These are phyloP conservation scores for Aspidoscelis tigris DNA, from an alignment of 2,113 vertebrate species.

Conservation along the genomic window DNA sequence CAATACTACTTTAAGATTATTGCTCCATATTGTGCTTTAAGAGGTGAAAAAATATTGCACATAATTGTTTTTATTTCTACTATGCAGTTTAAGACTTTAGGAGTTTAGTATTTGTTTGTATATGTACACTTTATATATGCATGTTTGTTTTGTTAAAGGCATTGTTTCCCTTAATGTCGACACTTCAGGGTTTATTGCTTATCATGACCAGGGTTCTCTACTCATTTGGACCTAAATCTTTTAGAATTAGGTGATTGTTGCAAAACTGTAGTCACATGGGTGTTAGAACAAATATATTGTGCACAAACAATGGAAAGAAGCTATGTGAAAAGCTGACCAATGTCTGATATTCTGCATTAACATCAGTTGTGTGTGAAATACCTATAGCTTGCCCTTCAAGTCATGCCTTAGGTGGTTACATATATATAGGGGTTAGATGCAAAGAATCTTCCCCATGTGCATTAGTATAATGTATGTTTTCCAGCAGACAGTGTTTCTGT, in stretches of 20 bases:
- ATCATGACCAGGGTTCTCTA: slow-evolving; percentile 55
- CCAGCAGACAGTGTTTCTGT: not conserved
- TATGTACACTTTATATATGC: slow-evolving; percentile 77
- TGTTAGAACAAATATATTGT: slow-evolving; percentile 4
- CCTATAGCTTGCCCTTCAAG: not conserved
- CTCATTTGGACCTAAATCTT: slow-evolving; percentile 56
- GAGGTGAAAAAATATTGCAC: slow-evolving; percentile 82
- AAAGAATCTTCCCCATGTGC: not conserved
- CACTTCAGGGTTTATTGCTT: slow-evolving; percentile 70
- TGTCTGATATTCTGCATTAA: not conserved
- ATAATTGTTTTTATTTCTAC: slow-evolving; percentile 78
- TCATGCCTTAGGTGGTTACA: not conserved
- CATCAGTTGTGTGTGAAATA: not conserved
- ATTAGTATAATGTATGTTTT: not conserved
- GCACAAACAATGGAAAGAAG: not conserved
- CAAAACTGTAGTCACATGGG: not conserved
- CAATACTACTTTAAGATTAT: slow-evolving; percentile 64
- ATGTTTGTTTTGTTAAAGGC: slow-evolving; percentile 65
- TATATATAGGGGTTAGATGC: not conserved
- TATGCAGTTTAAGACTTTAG: slow-evolving; percentile 83
- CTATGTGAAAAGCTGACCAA: not conserved
- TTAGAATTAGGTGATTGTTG: slow-evolving; percentile 58
- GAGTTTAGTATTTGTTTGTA: slow-evolving; percentile 72
- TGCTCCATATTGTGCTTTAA: slow-evolving; percentile 79
- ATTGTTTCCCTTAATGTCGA: slow-evolving; percentile 53